Evolutionary conservation across 1,140 invertebrate species (phyloP), one percentile per base, ranked within the genome.

Genomic region (Brachionus calyciflorus): DNA sequence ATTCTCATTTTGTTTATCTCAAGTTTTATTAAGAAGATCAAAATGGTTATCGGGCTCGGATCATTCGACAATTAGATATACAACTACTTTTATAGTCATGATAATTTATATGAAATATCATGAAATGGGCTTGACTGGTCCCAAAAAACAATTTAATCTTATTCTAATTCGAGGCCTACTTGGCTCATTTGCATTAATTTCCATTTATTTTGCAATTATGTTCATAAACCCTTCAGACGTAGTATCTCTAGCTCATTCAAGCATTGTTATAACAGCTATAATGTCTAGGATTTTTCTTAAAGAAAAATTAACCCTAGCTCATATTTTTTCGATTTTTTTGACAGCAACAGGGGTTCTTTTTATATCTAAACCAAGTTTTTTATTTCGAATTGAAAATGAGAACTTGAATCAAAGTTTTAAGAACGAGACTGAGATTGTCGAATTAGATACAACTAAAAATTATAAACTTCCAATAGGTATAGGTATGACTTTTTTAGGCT

Each of bases 181-280:
- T 19, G 69, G 69, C 9, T 73, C 46, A 33, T 51, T 40, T 49
- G 46, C 69, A 10, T n/a, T 73, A 14, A 73, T 73, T 21, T 51
- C 69, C 14, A 49, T 73, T 17, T 73, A 73, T 26, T 73, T 73
- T 73, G 69, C 69, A 12, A 21, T 73, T 19, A 73, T 55, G 69
- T 49, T 73, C 3, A 73, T 73, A 10, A 55, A 33, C 40, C 69
- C 69, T 30, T 49, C 69, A 0, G 69, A 73, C 30, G 69, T 73
- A 17, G 28, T 41, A 7, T 49, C 69, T 3, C n/a, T 73, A 33
- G 30, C 69, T 21, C 69, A 73, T 51, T 28, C 69, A 41, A 73
- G 69, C 51, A 17, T 73, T 24, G 40, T 73, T 24, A 73, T 73
- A 10, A 73, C 69, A 37, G 69, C 69, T 1, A 49, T 73, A 19